phyloP scores from a whole-genome alignment of 2,113 vertebrate genomes.

The Bubo blakistoni region DNA sequence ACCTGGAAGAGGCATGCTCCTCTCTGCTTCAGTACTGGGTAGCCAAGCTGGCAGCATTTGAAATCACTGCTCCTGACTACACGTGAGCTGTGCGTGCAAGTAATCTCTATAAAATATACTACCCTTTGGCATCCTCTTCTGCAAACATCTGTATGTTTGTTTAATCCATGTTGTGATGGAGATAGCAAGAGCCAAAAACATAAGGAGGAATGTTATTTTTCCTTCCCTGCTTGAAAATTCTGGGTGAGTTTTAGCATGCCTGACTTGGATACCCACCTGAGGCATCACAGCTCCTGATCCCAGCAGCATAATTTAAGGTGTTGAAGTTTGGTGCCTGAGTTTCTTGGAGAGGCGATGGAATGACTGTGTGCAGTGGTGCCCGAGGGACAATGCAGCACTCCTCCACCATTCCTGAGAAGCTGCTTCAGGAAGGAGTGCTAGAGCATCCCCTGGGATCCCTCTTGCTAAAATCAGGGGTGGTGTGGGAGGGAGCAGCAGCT shows the following conservation, averaged over 20 bases:
- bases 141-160: background rate
- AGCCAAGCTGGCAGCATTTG: background rate
- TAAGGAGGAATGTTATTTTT: background rate
- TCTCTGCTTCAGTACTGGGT: background rate
- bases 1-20: background rate
- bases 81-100: background rate
- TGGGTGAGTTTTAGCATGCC: background rate
- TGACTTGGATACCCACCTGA: background rate
- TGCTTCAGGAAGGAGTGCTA: background rate
- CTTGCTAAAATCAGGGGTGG: background rate
- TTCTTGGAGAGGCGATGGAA: background rate
- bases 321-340: background rate
- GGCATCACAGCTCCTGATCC: background rate
- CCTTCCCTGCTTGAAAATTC: background rate
- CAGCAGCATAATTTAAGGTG: background rate
- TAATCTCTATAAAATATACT: background rate
- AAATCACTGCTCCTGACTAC: background rate
- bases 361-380: background rate
- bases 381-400: rapidly evolving
- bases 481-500: background rate
- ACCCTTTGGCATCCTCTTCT: background rate
- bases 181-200: background rate
- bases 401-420: background rate
- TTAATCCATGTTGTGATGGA: background rate
- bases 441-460: background rate